Evolutionary conservation across 2,797 vertebrate genomes (phyloP).

Genomic region (Ispidina picta): DNA sequence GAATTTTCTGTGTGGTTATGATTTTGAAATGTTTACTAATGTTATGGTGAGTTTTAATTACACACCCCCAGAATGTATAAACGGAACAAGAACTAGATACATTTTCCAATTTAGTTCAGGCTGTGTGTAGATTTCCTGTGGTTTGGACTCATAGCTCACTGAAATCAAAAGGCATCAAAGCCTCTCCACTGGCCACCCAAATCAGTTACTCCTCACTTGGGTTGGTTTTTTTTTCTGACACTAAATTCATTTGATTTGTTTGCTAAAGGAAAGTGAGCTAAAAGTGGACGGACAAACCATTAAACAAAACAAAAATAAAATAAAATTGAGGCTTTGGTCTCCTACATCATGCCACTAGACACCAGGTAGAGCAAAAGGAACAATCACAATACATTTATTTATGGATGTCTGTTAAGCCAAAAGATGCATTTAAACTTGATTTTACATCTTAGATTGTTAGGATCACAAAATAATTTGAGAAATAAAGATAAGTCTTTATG

Average conservation of each 20-base stretch:
- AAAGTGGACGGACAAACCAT: neutral
- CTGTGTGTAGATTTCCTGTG: neutral
- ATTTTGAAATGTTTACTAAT: neutral
- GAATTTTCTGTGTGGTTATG: neutral
- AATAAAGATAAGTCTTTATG: neutral
- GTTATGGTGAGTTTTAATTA: slow-evolving; percentile 6
- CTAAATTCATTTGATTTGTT: neutral
- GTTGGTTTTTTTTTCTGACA: neutral
- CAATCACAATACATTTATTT: neutral
- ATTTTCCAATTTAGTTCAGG: neutral
- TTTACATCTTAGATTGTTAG: neutral
- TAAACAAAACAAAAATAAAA: neutral
- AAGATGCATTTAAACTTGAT: neutral
- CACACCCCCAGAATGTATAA: neutral
- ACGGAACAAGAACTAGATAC: neutral
- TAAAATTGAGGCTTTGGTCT: neutral
- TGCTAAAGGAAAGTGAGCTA: slow-evolving; percentile 4
- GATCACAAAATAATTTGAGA: neutral
- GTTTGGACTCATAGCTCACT: neutral
- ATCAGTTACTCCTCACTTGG: neutral
- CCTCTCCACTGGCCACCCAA: neutral
- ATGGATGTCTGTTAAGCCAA: neutral
- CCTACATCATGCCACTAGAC: neutral
- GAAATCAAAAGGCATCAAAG: neutral
- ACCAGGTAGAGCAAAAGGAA: neutral